Percentiles rank a stretch among this genome's conserved stretches.
These are phyloP conservation scores for Chloroceryle aenea DNA, from an alignment of 2,113 vertebrate genomes.

Conservation along the genomic window DNA sequence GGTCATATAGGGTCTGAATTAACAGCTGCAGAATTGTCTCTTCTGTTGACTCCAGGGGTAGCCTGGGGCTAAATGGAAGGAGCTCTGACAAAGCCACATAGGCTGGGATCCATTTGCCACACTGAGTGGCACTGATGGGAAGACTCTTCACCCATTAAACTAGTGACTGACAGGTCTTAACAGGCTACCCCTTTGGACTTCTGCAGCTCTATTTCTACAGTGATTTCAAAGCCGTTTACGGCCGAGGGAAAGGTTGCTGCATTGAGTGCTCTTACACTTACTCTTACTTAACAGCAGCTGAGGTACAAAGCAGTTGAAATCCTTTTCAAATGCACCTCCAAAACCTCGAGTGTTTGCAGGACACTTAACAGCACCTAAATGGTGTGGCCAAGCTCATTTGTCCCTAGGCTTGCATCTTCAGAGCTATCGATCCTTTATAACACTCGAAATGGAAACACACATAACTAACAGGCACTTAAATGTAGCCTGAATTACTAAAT, in stretches of 20 bases:
- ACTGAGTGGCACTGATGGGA: not conserved
- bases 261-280: not conserved
- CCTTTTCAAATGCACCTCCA: not conserved
- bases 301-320: not conserved
- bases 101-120: not conserved
- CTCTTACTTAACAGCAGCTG: not conserved
- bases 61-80: not conserved
- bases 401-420: not conserved
- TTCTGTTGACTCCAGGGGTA: not conserved
- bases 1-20: not conserved
- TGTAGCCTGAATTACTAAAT: not conserved
- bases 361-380: not conserved
- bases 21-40: not conserved
- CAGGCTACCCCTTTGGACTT: not conserved
- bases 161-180: too few relatives aligned
- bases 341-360: not conserved
- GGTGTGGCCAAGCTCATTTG: not conserved
- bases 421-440: rapidly evolving
- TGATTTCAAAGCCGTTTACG: not conserved
- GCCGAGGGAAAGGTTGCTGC: not conserved
- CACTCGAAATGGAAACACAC: not conserved
- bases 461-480: not conserved
- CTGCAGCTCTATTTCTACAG: not conserved
- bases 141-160: not conserved
- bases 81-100: not conserved